Evolutionary conservation across 2,888 invertebrate genomes (phyloP).

Genomic region (Bedellia somnulentella): DNA sequence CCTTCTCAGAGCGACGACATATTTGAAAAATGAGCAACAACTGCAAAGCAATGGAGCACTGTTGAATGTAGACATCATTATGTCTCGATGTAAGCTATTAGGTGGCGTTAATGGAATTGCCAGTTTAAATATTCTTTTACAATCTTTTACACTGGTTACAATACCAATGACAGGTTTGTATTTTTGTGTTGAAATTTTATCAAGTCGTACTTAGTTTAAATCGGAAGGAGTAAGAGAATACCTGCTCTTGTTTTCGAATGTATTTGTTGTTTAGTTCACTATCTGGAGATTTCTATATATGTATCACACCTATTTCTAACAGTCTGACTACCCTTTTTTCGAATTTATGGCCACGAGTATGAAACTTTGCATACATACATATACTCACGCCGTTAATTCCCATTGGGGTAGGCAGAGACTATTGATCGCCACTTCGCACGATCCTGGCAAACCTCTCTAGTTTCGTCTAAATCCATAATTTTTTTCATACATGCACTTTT

Average conservation of each 20-base stretch:
- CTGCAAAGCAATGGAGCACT: constrained; percentile 1
- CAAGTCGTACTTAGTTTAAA: not conserved
- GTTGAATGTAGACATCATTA: constrained; percentile 2
- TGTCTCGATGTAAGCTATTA: constrained; percentile 4
- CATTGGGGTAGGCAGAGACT: no score
- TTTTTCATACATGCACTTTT: no score
- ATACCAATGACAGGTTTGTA: not conserved
- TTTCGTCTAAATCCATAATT: no score
- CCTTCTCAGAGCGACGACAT: constrained; percentile 1
- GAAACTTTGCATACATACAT: no score
- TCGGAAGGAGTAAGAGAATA: not conserved
- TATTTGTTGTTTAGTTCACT: not conserved
- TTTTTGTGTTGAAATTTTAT: not conserved
- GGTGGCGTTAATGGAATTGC: not conserved
- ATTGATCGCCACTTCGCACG: no score
- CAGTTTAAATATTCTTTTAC: not conserved
- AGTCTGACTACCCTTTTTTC: no score
- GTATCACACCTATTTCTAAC: no score
- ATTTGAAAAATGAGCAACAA: constrained; percentile 4
- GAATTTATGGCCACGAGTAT: no score
- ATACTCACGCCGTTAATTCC: no score
- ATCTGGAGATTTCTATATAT: not conserved
- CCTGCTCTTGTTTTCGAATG: not conserved
- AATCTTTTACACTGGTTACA: not conserved
- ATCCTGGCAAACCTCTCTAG: no score